phyloP scores from a whole-genome alignment of 2,888 invertebrate species.

The Hirtodrosophila duncani region DNA sequence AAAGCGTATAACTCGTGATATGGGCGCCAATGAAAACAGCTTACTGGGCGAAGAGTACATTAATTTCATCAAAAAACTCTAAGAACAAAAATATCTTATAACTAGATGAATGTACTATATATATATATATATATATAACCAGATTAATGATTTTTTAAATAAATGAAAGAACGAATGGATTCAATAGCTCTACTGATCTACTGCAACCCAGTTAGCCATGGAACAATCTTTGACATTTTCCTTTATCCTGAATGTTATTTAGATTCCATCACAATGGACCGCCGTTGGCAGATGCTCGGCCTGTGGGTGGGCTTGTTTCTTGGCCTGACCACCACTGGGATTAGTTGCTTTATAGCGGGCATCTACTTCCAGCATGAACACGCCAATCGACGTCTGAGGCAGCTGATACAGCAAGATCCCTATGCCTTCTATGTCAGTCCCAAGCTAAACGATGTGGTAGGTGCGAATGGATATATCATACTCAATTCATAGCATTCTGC shows the following conservation, averaged over 20 bases:
- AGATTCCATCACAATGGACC: constrained; percentile 18
- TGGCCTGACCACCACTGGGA: constrained; percentile 26
- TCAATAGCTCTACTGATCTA: too few relatives aligned
- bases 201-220: too few relatives aligned
- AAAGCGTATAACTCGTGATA: neutral
- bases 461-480: neutral
- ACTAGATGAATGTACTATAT: too few relatives aligned
- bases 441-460: constrained; percentile 51
- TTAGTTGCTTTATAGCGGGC: constrained; percentile 51
- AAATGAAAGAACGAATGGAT: too few relatives aligned
- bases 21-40: constrained; percentile 8
- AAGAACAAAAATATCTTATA: neutral
- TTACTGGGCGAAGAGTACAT: constrained; percentile 17
- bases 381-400: constrained; percentile 34
- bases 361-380: constrained; percentile 59
- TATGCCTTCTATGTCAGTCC: constrained; percentile 63
- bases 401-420: constrained; percentile 53
- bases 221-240: too few relatives aligned
- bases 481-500: neutral
- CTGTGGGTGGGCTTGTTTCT: constrained; percentile 37
- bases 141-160: too few relatives aligned
- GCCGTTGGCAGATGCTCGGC: constrained; percentile 32
- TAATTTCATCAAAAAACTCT: constrained; percentile 3
- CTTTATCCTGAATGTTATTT: too few relatives aligned
- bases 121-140: too few relatives aligned